phyloP scores from a whole-genome alignment of 1,140 invertebrate species.

The Drosophila seguyi region DNA sequence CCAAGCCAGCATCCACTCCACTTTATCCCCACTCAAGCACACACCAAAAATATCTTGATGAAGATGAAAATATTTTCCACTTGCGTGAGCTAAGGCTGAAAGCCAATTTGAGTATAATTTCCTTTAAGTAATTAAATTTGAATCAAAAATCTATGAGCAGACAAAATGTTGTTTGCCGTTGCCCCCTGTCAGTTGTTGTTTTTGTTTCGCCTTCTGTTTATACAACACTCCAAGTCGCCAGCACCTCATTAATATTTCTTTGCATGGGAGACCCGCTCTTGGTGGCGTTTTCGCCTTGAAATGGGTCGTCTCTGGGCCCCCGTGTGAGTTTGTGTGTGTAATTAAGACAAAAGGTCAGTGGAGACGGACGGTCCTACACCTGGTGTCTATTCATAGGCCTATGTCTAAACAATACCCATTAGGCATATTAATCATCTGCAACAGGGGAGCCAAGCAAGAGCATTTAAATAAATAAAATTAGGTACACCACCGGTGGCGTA shows the following conservation, averaged over 20 bases:
- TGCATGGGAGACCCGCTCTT: conserved; percentile 31
- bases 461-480: conserved; percentile 33
- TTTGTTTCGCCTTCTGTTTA: conserved; percentile 32
- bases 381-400: conserved; percentile 26
- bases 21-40: conserved; percentile 20
- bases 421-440: conserved; percentile 48
- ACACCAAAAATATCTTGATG: conserved; percentile 48
- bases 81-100: conserved; percentile 49
- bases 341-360: conserved; percentile 52
- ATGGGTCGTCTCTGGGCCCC: conserved; percentile 30
- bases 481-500: conserved; percentile 23
- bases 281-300: conserved; percentile 40
- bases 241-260: conserved; percentile 54
- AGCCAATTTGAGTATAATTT: conserved; percentile 54
- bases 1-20: conserved; percentile 1
- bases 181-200: conserved; percentile 6
- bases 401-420: conserved; percentile 29
- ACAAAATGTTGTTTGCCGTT: conserved; percentile 37
- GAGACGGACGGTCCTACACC: conserved; percentile 15
- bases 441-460: conserved; percentile 4
- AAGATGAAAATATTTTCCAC: conserved; percentile 52
- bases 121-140: conserved; percentile 56
- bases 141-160: conserved; percentile 53
- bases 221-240: conserved; percentile 36
- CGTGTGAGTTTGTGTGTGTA: conserved; percentile 18